Percentiles rank a stretch among this genome's conserved stretches.
Conservation (phyloP, 1,140 invertebrate genomes). For the Leguminivora glycinivorella region DNA sequence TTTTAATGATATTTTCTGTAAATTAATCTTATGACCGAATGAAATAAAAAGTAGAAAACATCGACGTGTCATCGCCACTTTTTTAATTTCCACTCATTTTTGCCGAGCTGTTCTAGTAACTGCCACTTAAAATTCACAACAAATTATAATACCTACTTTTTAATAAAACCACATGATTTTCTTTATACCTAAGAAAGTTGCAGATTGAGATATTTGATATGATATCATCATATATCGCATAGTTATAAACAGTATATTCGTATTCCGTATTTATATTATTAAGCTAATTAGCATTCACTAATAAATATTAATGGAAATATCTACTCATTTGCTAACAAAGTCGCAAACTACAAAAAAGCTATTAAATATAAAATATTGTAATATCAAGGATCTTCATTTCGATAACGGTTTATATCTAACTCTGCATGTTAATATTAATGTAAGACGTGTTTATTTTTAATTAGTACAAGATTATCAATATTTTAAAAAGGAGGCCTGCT, state of each 20-base stretch:
- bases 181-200: slow-evolving; percentile 1
- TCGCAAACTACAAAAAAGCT: neutral
- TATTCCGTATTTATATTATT: slow-evolving; percentile 16
- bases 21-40: too few relatives aligned
- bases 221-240: neutral
- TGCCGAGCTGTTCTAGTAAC: too few relatives aligned
- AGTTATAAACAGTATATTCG: neutral
- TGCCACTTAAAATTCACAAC: too few relatives aligned
- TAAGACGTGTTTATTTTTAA: too few relatives aligned
- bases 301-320: slow-evolving; percentile 27
- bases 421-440: too few relatives aligned
- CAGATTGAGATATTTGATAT: slow-evolving; percentile 7
- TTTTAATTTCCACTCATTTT: too few relatives aligned
- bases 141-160: too few relatives aligned
- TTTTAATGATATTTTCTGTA: too few relatives aligned
- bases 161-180: neutral
- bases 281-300: slow-evolving; percentile 14
- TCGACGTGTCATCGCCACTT: too few relatives aligned
- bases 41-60: too few relatives aligned
- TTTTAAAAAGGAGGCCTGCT: too few relatives aligned
- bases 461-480: too few relatives aligned
- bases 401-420: neutral
- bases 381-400: neutral
- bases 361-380: neutral
- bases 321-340: neutral